A percentile compares a stretch with the other conserved stretches of the same genome.
Conservation (phyloP, 2,888 invertebrate genomes). For the Drosophila setosimentum region DNA sequence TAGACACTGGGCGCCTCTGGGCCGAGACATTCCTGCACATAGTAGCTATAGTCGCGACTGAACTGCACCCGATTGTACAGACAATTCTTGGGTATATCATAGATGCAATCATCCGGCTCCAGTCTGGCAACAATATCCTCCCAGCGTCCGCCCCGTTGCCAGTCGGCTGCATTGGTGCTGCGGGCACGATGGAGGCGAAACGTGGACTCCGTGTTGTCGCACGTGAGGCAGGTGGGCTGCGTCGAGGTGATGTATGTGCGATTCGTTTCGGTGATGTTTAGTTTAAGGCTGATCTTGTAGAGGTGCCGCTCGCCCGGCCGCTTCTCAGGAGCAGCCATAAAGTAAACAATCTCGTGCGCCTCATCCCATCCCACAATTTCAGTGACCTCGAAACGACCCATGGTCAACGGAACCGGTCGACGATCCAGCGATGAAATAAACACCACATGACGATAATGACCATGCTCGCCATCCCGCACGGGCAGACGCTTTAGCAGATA, state of each 20-base stretch:
- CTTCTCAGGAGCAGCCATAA: conserved; percentile 91
- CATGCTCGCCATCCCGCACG: conserved; percentile 88
- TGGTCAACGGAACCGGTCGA: conserved; percentile 87
- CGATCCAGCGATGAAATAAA: conserved; percentile 85
- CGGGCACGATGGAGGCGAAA: conserved; percentile 75
- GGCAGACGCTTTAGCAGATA: conserved; percentile 87
- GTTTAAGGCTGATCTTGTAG: conserved; percentile 88
- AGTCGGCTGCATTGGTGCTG: conserved; percentile 55
- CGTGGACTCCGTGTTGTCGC: conserved; percentile 83
- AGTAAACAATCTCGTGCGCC: conserved; percentile 90
- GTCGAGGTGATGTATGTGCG: conserved; percentile 85
- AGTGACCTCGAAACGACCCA: conserved; percentile 91
- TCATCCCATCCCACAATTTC: conserved; percentile 92
- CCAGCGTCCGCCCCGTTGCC: conserved; percentile 63
- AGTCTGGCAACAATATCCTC: conserved; percentile 66
- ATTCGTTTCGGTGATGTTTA: conserved; percentile 85
- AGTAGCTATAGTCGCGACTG: conserved; percentile 88
- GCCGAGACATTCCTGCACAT: conserved; percentile 92
- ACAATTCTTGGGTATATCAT: conserved; percentile 86
- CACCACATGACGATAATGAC: conserved; percentile 87
- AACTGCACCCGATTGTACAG: conserved; percentile 89
- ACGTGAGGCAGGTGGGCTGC: conserved; percentile 85
- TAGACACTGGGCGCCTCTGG: conserved; percentile 90
- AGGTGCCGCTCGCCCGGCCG: conserved; percentile 93
- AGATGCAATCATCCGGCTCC: conserved; percentile 75